Base-by-base conservation (phyloP, 2,113 vertebrate genomes). In the Lonchura striata region DNA sequence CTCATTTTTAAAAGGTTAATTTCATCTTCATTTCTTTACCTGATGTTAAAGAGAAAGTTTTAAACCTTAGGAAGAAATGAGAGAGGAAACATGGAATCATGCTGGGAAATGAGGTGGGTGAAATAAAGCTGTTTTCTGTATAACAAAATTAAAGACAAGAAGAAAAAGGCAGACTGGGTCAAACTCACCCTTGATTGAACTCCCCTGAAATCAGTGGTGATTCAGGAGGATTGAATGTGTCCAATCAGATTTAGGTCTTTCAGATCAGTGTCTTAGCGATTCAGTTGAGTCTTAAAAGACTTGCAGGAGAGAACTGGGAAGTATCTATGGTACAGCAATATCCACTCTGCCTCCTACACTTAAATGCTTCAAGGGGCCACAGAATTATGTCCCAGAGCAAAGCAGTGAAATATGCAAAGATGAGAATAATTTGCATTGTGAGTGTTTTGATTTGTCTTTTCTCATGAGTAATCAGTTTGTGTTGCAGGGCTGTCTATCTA, bases 161-260 rank as follows among this genome's bases (percentile, higher is more conserved):
- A 44, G 28, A 31, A 86, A 82, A 93, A 82, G 25, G 47, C 46
- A 90, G 70, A n/a, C 15, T 72, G 63, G 71, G 75, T 94, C 84
- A 91, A 88, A 86, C 54, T 88, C n/a, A 87, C 68, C 66, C 59
- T 85, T 93, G 65, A 80, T 66, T 81, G 94, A 96, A 74, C 86
- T 94, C 22, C 11, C 15, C 35, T 84, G 88, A 88, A 95, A 93
- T 94, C 80, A 93, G 0, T 86, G 80, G 52, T 52, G 96, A 92
- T 93, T 81, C 72, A 71, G 68, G 41, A 88, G 54, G 82, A 86
- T 81, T 92, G 88, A 92, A 86, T 81, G 27, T 81, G 72, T 86
- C 91, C 76, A 88, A 44, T 83, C 60, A 64, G 60, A 75, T 92
- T 93, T 93, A 77, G 68, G 42, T 84, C 88, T 93, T 86, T 75